phyloP scores from a whole-genome alignment of 2,113 vertebrate species.

The rat (Rattus norvegicus) region GRCr8 NC_086023.1:105884001-105884500 shows the following conservation, averaged over 20 bases:
- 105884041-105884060: not conserved
- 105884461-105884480: not conserved
- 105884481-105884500: not conserved
- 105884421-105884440: conserved; percentile 6
- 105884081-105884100: conserved; percentile 3
- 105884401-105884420: not conserved
- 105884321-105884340: not conserved
- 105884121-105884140: not conserved
- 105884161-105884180: not conserved
- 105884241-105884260: not conserved
- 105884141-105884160: not conserved
- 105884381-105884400: not conserved
- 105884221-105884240: not conserved
- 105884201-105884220: not conserved
- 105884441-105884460: not conserved
- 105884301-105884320: not conserved
- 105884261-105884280: not conserved
- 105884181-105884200: not conserved
- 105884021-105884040: not conserved
- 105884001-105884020: not conserved
- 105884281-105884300: not conserved
- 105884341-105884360: not conserved
- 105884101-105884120: not conserved
- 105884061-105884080: not conserved
- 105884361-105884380: not conserved